Conservation (phyloP, 2,113 vertebrate genomes). For the Octodon degus region DNA sequence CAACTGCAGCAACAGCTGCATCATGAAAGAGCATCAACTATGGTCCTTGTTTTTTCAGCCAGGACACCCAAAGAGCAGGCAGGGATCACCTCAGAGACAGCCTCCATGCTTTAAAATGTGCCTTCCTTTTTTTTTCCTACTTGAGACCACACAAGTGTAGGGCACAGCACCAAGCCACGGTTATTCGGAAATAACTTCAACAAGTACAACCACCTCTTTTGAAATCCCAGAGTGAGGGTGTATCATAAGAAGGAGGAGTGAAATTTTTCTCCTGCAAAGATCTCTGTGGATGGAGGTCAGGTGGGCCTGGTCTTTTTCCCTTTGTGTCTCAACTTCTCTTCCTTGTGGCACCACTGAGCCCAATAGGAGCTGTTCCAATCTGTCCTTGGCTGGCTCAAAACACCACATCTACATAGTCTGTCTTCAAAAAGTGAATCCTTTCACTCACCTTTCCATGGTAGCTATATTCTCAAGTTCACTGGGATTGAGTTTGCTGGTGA, state of each 20-base stretch:
- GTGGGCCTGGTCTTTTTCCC: neutral
- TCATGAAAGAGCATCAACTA: neutral
- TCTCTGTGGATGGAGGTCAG: neutral
- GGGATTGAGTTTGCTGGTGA: conserved; percentile 89
- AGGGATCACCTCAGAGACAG: neutral
- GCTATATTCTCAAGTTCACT: conserved; percentile 94
- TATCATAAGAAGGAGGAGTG: neutral
- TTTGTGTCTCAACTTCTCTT: conserved; percentile 15
- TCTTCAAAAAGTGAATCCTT: neutral
- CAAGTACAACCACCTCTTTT: neutral
- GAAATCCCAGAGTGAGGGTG: neutral
- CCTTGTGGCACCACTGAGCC: neutral
- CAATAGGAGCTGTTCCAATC: neutral
- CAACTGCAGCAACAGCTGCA: neutral
- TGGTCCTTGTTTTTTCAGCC: neutral
- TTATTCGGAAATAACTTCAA: neutral
- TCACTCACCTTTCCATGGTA: conserved; percentile 94
- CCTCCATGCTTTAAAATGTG: neutral
- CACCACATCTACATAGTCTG: neutral
- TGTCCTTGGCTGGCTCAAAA: neutral
- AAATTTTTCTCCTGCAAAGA: conserved; percentile 7
- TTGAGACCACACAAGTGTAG: neutral
- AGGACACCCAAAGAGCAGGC: neutral
- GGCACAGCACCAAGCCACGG: neutral
- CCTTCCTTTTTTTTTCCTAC: neutral